Evolutionary conservation across 2,113 vertebrate species (phyloP).

Genomic region (Procavia capensis): DNA sequence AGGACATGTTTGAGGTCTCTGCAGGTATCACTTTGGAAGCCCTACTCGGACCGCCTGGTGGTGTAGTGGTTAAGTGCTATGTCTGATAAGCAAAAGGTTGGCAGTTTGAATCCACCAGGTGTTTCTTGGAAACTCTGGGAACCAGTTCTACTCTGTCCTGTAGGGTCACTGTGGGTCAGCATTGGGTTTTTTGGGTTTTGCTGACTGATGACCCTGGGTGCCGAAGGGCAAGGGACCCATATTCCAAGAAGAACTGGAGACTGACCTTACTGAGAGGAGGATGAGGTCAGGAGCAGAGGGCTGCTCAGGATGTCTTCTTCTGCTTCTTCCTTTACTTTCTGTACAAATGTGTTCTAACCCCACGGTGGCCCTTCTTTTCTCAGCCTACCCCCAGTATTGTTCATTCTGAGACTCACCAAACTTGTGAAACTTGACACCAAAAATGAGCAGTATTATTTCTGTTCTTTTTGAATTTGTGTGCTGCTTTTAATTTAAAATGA

Average conservation of each 20-base stretch:
- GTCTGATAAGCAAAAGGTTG: too few species aligned
- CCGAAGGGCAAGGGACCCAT: not conserved
- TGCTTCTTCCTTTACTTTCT: not conserved
- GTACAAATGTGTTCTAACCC: slow-evolving; percentile 20
- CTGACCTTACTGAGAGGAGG: not conserved
- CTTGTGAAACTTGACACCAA: slow-evolving; percentile 23
- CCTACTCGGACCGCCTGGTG: too few species aligned
- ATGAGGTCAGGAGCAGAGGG: not conserved
- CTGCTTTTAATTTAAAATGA: not conserved
- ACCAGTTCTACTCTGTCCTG: too few species aligned
- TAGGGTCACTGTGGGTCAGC: too few species aligned
- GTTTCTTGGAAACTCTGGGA: too few species aligned
- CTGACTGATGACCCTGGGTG: not conserved
- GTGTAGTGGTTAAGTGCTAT: too few species aligned
- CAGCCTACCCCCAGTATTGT: not conserved
- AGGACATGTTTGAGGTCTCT: not conserved
- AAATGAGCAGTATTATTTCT: not conserved
- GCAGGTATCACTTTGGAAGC: not conserved
- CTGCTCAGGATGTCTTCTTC: not conserved
- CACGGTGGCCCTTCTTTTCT: not conserved
- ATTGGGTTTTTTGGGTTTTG: too few species aligned
- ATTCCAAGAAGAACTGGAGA: not conserved
- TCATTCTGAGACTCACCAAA: not conserved
- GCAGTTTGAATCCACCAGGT: too few species aligned
- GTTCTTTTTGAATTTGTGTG: not conserved